Conservation (phyloP, 2,888 invertebrate species). For the Tetranychus piercei region DNA sequence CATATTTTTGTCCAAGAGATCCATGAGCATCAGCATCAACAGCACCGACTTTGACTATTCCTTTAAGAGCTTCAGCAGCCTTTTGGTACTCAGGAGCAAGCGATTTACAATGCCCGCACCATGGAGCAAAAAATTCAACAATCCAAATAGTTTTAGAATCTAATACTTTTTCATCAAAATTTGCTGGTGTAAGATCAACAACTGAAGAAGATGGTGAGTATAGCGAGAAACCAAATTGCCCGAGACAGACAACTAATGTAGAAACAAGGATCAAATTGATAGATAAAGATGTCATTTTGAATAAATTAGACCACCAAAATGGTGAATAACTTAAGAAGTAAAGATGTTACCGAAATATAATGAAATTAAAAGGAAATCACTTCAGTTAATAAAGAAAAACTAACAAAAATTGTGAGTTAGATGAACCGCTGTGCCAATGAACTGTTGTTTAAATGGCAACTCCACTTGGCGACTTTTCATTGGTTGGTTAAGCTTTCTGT, state of each 20-base stretch:
- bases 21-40: slow-evolving; percentile 79
- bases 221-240: neutral
- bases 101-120: slow-evolving; percentile 50
- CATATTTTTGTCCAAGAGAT: slow-evolving; percentile 55
- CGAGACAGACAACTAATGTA: neutral
- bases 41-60: slow-evolving; percentile 79
- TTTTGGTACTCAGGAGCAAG: slow-evolving; percentile 84
- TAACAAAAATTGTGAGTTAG: neutral
- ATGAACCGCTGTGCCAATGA: neutral
- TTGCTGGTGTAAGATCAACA: slow-evolving; percentile 61
- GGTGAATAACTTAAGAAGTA: neutral
- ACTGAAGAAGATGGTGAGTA: slow-evolving; percentile 36
- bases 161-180: slow-evolving; percentile 65
- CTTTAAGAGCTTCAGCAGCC: slow-evolving; percentile 75
- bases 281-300: neutral
- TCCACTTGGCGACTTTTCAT: neutral
- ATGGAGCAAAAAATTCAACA: slow-evolving; percentile 56
- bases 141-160: slow-evolving; percentile 76
- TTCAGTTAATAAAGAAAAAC: neutral
- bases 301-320: neutral
- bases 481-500: neutral
- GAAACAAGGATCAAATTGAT: neutral
- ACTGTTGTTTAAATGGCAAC: neutral
- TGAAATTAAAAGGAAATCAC: neutral
- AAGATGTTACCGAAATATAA: neutral